A percentile compares a stretch with the other conserved stretches of the same genome.
Evolutionary conservation across 2,113 vertebrate species (phyloP).

Genomic region (Chionomys nivalis): DNA sequence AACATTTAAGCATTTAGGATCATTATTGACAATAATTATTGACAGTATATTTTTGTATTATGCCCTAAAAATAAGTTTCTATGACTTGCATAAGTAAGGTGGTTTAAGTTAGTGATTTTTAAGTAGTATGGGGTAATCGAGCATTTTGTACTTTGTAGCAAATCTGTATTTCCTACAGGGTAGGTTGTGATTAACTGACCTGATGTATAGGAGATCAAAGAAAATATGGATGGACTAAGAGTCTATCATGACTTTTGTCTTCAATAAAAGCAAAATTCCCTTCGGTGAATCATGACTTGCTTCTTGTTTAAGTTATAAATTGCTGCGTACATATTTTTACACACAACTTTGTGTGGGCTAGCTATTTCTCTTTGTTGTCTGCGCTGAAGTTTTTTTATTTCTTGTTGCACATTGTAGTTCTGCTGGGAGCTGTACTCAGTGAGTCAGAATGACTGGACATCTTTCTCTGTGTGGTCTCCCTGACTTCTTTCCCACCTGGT

Average conservation of each 20-base stretch:
- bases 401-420: background rate
- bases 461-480: background rate
- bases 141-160: background rate
- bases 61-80: conserved; percentile 47
- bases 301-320: background rate
- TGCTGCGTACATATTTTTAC: background rate
- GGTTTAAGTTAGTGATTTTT: conserved; percentile 46
- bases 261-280: background rate
- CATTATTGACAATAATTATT: conserved; percentile 36
- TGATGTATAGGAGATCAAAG: conserved; percentile 10
- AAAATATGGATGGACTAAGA: background rate
- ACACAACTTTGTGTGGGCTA: background rate
- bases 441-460: too few species aligned
- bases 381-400: background rate
- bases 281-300: background rate
- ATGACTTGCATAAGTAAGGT: conserved; percentile 8
- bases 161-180: background rate
- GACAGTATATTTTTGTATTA: background rate
- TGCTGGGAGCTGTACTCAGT: background rate
- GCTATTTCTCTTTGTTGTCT: background rate
- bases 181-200: background rate
- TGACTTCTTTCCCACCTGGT: background rate
- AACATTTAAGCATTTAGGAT: background rate
- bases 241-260: background rate
- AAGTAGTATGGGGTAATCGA: background rate